These are phyloP conservation scores for Oxyruncus cristatus DNA, from an alignment of 2,113 vertebrate species.

Conservation along the genomic window DNA sequence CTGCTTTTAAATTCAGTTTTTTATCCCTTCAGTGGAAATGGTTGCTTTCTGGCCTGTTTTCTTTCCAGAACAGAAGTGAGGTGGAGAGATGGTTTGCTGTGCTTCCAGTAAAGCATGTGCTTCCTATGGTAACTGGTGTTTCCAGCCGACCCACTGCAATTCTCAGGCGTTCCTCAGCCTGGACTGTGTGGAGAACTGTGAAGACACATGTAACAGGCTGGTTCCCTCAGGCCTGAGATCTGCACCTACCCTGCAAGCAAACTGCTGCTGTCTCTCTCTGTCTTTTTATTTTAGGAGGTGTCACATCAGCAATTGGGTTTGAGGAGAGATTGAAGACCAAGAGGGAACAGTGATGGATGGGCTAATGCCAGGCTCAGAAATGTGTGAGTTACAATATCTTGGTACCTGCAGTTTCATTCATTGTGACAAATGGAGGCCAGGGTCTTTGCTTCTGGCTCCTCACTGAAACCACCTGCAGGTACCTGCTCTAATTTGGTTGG, in stretches of 20 bases:
- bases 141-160: fast-evolving
- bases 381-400: background rate
- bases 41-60: background rate
- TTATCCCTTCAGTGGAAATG: background rate
- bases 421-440: background rate
- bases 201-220: background rate
- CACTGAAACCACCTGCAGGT: background rate
- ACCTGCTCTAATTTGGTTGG: background rate
- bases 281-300: background rate
- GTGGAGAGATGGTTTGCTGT: background rate
- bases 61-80: background rate
- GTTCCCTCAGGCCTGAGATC: background rate
- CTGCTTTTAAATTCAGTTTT: background rate
- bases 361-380: background rate
- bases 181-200: background rate
- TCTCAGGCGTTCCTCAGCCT: background rate
- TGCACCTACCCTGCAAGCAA: background rate
- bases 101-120: background rate
- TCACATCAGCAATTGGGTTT: background rate
- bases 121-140: background rate
- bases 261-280: background rate
- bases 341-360: background rate
- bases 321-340: background rate
- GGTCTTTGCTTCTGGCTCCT: background rate
- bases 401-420: background rate